Conservation (phyloP, 1,140 invertebrate species). For the Polypedilum vanderplanki region DNA sequence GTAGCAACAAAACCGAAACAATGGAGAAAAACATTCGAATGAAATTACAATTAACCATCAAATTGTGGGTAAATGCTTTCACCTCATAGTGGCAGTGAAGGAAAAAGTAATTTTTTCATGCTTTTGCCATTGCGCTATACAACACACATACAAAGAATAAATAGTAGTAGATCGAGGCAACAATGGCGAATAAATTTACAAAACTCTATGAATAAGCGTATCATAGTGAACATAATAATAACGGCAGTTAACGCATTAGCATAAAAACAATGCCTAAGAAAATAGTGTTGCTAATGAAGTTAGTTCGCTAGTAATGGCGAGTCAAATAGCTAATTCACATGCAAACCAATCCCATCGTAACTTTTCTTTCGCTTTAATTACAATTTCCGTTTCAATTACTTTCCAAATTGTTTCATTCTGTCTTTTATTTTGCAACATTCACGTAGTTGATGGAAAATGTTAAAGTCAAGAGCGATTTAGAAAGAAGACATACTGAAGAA, state of each 20-base stretch:
- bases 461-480: too few relatives aligned
- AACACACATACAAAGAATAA: not conserved
- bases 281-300: too few relatives aligned
- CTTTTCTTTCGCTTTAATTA: conserved; percentile 8
- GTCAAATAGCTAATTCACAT: not conserved
- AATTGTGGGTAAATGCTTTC: conserved; percentile 12
- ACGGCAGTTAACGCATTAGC: conserved; percentile 5
- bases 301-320: not conserved
- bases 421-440: not conserved
- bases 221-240: conserved; percentile 3
- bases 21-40: conserved; percentile 4
- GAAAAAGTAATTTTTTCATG: too few relatives aligned
- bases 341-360: conserved; percentile 5
- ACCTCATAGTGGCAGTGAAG: not conserved
- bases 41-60: conserved; percentile 19
- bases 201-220: conserved; percentile 2
- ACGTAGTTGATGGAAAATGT: too few relatives aligned
- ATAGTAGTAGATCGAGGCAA: conserved; percentile 9
- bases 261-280: conserved; percentile 2
- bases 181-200: conserved; percentile 18
- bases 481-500: too few relatives aligned
- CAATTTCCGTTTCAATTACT: conserved; percentile 1
- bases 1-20: not conserved
- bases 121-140: not conserved
- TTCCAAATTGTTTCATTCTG: not conserved